These are phyloP conservation scores for Strix occidentalis DNA, from an alignment of 2,797 vertebrate genomes.

Conservation along the genomic window DNA sequence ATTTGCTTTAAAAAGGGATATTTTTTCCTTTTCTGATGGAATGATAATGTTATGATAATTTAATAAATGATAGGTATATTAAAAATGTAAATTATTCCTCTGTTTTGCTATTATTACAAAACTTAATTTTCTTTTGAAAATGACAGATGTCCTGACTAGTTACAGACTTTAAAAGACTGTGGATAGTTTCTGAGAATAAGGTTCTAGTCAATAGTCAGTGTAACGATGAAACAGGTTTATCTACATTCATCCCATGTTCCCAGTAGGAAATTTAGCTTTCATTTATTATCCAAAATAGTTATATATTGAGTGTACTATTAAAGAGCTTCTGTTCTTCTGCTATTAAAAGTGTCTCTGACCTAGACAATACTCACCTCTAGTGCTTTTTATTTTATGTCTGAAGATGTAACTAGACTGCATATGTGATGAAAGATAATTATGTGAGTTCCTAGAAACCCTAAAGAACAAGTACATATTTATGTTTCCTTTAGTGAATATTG, in stretches of 20 bases:
- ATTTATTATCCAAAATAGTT: neutral
- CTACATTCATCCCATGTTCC: neutral
- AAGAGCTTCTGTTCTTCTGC: neutral
- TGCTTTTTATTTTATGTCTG: neutral
- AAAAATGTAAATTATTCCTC: neutral
- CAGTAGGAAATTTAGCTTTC: neutral
- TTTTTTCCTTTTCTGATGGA: neutral
- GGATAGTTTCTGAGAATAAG: neutral
- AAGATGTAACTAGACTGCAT: neutral
- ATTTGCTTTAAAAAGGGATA: accelerated
- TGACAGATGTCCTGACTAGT: neutral
- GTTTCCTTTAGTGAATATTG: neutral
- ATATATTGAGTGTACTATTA: neutral
- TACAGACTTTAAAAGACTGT: neutral
- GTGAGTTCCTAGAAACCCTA: neutral
- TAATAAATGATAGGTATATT: neutral
- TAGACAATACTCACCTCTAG: neutral
- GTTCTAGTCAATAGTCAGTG: neutral
- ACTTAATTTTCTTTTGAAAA: neutral
- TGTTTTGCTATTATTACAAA: neutral
- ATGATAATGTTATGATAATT: neutral
- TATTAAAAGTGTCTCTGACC: neutral
- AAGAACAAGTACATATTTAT: neutral
- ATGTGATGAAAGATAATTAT: neutral
- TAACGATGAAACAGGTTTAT: neutral